phyloP scores from a whole-genome alignment of 1,140 invertebrate species.

The Archivesica marissinica region DNA sequence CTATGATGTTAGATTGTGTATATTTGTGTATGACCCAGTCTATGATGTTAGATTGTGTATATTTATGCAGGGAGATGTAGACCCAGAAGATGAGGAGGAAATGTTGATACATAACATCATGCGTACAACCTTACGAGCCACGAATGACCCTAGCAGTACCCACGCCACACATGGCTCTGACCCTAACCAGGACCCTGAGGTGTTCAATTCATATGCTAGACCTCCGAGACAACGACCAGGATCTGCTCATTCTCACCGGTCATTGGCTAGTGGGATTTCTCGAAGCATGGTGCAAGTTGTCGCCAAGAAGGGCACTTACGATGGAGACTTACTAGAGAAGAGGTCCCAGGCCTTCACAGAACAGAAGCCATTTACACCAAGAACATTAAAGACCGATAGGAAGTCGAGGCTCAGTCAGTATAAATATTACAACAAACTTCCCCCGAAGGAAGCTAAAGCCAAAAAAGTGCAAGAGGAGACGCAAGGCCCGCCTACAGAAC shows the following conservation, averaged over 20 bases:
- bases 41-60: no score
- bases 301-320: conserved; percentile 71
- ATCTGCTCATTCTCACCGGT: conserved; percentile 56
- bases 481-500: conserved; percentile 16
- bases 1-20: no score
- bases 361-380: conserved; percentile 81
- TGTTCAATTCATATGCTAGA: conserved; percentile 35
- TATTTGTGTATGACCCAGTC: no score
- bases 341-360: conserved; percentile 79
- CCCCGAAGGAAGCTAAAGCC: conserved; percentile 45
- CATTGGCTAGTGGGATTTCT: conserved; percentile 53
- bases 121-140: conserved; percentile 69
- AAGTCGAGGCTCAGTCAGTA: conserved; percentile 77
- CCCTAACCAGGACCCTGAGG: conserved; percentile 8
- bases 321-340: conserved; percentile 80
- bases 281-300: conserved; percentile 57
- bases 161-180: conserved; percentile 66
- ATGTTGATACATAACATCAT: conserved; percentile 75
- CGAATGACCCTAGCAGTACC: conserved; percentile 59
- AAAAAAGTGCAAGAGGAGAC: background rate
- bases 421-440: conserved; percentile 81
- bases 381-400: conserved; percentile 79
- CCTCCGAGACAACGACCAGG: conserved; percentile 36
- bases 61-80: conserved; percentile 67
- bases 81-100: conserved; percentile 79